Evolutionary conservation across 2,888 invertebrate species (phyloP).

Genomic region (Apodemia mormo): DNA sequence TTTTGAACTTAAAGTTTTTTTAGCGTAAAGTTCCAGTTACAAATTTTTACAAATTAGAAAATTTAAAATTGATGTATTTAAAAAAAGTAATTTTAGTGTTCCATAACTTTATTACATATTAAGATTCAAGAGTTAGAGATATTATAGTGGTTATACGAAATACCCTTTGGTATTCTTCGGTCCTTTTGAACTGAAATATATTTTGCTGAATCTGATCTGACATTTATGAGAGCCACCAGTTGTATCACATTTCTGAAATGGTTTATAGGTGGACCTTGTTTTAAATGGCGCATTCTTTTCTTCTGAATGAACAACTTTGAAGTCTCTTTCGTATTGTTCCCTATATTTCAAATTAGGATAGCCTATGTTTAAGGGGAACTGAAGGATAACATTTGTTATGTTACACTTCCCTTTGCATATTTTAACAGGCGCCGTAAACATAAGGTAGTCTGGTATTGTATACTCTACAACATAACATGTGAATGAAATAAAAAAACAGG

Average conservation of each 20-base stretch:
- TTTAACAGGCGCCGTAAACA: neutral
- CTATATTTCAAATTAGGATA: neutral
- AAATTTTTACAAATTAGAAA: no score
- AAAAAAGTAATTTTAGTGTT: no score
- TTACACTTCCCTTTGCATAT: slow-evolving; percentile 1
- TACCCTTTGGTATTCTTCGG: neutral
- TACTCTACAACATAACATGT: neutral
- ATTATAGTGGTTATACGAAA: neutral
- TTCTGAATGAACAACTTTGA: neutral
- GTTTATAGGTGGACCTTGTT: neutral
- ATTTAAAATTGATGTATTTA: no score
- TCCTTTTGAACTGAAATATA: neutral
- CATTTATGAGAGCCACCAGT: neutral
- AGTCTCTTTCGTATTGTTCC: slow-evolving; percentile 2
- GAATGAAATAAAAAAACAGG: neutral
- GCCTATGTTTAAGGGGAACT: neutral
- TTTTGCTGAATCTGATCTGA: neutral
- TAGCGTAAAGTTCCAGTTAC: no score
- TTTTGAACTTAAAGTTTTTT: no score
- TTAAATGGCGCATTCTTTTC: neutral
- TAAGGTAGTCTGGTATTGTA: neutral
- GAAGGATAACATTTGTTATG: neutral
- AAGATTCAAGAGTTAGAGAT: neutral
- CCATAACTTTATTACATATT: neutral
- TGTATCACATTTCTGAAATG: neutral